These are phyloP conservation scores for Calephelis perditalis DNA, from an alignment of 2,888 invertebrate genomes.

Conservation along the genomic window DNA sequence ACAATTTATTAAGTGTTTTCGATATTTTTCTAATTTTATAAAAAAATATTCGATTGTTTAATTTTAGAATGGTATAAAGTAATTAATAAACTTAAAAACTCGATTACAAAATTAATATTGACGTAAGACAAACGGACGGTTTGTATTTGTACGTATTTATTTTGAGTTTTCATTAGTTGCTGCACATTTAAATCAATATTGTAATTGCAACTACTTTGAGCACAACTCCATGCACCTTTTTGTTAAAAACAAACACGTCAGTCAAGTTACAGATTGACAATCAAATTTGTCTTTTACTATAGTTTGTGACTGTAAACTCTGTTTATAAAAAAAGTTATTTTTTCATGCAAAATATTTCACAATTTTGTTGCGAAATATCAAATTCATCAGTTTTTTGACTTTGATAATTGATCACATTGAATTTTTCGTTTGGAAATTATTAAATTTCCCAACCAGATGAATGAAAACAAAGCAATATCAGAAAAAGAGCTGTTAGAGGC, in stretches of 20 bases:
- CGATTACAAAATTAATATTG: too few species aligned
- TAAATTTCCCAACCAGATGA: constrained; percentile 42
- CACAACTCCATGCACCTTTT: neutral
- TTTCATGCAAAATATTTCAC: constrained; percentile 15
- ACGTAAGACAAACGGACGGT: too few species aligned
- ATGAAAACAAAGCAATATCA: constrained; percentile 47
- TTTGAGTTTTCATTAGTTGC: too few species aligned
- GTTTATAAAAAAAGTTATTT: constrained; percentile 10
- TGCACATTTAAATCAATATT: too few species aligned
- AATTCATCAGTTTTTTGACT: constrained; percentile 11
- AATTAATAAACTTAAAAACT: too few species aligned
- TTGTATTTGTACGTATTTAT: too few species aligned
- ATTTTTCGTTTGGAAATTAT: constrained; percentile 31
- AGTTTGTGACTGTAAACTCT: too few species aligned
- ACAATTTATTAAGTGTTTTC: too few species aligned
- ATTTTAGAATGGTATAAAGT: too few species aligned
- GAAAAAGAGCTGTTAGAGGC: constrained; percentile 59
- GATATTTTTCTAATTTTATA: too few species aligned
- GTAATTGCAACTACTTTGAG: constrained; percentile 10
- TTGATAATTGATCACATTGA: constrained; percentile 24
- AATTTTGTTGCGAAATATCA: constrained; percentile 8
- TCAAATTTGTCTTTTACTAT: neutral
- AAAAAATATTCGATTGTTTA: too few species aligned
- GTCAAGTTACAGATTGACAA: constrained; percentile 16
- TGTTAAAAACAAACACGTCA: constrained; percentile 16